phyloP scores from a whole-genome alignment of 1,140 invertebrate species.

The Gonatopus flavifemur region DNA sequence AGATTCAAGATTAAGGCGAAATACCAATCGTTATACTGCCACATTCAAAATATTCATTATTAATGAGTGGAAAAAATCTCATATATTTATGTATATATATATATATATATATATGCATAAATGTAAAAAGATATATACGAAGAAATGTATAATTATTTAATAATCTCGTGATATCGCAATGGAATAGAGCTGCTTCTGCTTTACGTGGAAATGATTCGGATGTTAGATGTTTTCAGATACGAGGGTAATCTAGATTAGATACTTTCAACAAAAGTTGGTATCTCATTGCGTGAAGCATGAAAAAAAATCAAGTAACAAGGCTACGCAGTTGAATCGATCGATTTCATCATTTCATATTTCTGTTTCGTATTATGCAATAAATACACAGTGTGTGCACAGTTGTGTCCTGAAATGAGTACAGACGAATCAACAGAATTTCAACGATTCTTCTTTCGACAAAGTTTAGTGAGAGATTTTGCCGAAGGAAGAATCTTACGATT shows the following conservation, averaged over 20 bases:
- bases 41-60: slow-evolving; percentile 29
- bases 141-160: slow-evolving; percentile 12
- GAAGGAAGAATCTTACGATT: too few species aligned
- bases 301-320: slow-evolving; percentile 11
- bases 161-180: slow-evolving; percentile 7
- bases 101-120: slow-evolving; percentile 7
- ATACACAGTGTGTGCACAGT: not conserved
- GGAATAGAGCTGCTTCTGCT: too few species aligned
- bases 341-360: slow-evolving; percentile 7
- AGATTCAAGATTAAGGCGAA: slow-evolving; percentile 21
- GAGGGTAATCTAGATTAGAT: slow-evolving; percentile 17
- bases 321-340: slow-evolving; percentile 38
- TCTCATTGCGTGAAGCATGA: slow-evolving; percentile 19
- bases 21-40: slow-evolving; percentile 46
- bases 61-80: slow-evolving; percentile 10
- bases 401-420: not conserved
- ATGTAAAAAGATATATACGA: slow-evolving; percentile 1
- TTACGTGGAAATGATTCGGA: not conserved
- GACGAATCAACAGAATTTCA: not conserved
- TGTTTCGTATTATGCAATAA: slow-evolving; percentile 7
- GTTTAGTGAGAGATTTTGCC: too few species aligned
- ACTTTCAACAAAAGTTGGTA: slow-evolving; percentile 24
- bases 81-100: not conserved
- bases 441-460: slow-evolving; percentile 22
- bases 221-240: slow-evolving; percentile 13